Percentiles rank a stretch among this genome's conserved stretches.
Conservation (phyloP, 2,888 invertebrate species). For the Harpagoxenus sublaevis region DNA sequence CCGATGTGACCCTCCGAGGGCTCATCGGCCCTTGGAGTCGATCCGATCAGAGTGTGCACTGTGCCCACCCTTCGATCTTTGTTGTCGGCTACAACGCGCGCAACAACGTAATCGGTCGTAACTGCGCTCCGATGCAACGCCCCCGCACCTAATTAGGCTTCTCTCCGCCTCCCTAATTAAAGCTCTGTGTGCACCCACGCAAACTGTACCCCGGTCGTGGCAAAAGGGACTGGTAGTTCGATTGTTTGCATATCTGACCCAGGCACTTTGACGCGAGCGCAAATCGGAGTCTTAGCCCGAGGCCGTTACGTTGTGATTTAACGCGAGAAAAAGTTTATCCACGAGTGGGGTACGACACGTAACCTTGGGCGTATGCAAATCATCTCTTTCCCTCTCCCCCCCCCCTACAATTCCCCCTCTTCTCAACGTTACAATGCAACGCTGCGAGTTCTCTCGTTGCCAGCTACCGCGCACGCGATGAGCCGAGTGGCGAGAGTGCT, state of each 20-base stretch:
- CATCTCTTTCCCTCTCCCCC: background rate
- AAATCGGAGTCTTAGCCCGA: conserved; percentile 2
- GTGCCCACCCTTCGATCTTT: conserved; percentile 33
- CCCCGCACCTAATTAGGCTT: conserved; percentile 35
- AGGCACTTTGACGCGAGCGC: conserved; percentile 7
- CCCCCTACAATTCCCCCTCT: no score
- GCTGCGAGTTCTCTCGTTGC: background rate
- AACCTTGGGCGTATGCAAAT: conserved; percentile 51
- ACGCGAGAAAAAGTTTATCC: conserved; percentile 22
- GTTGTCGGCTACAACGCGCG: conserved; percentile 6
- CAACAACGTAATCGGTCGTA: conserved; percentile 33
- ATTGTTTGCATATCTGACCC: background rate
- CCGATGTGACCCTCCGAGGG: conserved; percentile 25
- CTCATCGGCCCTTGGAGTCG: background rate
- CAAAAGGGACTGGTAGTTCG: background rate
- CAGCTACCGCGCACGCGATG: background rate
- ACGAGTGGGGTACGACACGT: background rate
- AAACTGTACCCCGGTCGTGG: background rate
- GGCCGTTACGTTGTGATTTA: background rate
- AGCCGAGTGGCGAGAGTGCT: background rate
- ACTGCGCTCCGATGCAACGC: conserved; percentile 32
- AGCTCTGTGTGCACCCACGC: background rate
- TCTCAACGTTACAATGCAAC: background rate
- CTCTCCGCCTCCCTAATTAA: conserved; percentile 2
- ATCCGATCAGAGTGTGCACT: background rate